Evolutionary conservation across 2,797 vertebrate species (phyloP).

Genomic region (Syngnathus acus): DNA sequence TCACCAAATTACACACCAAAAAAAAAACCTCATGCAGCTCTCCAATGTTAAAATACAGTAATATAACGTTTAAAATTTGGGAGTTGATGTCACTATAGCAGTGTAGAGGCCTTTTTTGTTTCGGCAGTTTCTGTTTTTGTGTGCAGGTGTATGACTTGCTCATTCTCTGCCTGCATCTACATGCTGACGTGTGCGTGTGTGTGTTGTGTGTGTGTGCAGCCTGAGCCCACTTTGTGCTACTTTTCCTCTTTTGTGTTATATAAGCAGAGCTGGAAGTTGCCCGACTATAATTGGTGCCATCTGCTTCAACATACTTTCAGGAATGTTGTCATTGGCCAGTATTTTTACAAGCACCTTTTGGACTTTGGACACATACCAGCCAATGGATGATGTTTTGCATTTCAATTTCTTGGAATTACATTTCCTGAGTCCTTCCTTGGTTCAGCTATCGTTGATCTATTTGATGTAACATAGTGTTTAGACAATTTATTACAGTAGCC

Average conservation of each 20-base stretch:
- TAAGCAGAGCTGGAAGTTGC: slow-evolving; percentile 15
- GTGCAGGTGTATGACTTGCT: slow-evolving; percentile 26
- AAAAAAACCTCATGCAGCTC: too few species aligned
- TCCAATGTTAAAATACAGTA: too few species aligned
- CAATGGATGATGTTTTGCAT: neutral
- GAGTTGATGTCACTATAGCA: neutral
- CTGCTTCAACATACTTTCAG: slow-evolving; percentile 49
- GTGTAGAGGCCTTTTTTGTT: slow-evolving; percentile 38
- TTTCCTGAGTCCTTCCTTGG: neutral
- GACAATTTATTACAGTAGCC: neutral
- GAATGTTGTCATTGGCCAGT: slow-evolving; percentile 46
- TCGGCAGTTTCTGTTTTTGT: slow-evolving; percentile 21
- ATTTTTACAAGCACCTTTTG: slow-evolving; percentile 29
- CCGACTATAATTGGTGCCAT: slow-evolving; percentile 59
- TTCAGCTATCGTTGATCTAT: neutral
- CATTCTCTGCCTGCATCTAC: slow-evolving; percentile 1
- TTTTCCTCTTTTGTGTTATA: slow-evolving; percentile 25
- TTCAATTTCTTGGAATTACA: neutral
- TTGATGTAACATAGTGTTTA: neutral
- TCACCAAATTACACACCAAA: too few species aligned
- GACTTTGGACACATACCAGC: slow-evolving; percentile 29
- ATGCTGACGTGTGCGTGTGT: slow-evolving; percentile 12
- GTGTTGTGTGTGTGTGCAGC: neutral
- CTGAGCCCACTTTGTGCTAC: slow-evolving; percentile 8
- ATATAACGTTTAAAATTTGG: neutral